These are phyloP conservation scores for Phylloscopus trochiloides DNA, from an alignment of 2,113 vertebrate genomes.

Conservation along the genomic window DNA sequence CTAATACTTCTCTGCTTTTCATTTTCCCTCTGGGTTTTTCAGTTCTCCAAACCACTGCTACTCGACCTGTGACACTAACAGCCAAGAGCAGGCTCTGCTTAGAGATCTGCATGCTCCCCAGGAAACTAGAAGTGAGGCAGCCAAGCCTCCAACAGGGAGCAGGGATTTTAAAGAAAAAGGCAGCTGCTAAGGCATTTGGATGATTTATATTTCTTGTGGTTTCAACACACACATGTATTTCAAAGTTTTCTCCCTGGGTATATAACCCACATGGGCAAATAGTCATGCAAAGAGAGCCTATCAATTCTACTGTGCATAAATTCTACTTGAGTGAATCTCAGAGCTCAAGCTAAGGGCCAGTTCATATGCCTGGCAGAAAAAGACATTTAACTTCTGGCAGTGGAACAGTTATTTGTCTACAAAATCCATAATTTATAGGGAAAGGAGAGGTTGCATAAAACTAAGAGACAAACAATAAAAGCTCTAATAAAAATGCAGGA, in stretches of 20 bases:
- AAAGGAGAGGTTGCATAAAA: background rate
- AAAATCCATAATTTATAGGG: slow-evolving; percentile 48
- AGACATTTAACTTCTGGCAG: slow-evolving; percentile 37
- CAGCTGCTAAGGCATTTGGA: background rate
- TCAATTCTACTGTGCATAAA: slow-evolving; percentile 10
- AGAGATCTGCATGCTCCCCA: fast-evolving
- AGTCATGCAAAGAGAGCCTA: background rate
- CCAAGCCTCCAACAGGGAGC: background rate
- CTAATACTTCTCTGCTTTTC: background rate
- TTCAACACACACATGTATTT: background rate
- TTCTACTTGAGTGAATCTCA: slow-evolving; percentile 14
- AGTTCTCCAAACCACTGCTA: background rate
- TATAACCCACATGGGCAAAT: background rate
- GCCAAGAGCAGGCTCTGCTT: background rate
- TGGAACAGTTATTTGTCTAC: slow-evolving; percentile 3
- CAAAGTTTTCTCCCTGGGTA: background rate
- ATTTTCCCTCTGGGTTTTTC: slow-evolving; percentile 3
- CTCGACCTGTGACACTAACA: fast-evolving
- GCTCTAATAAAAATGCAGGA: background rate
- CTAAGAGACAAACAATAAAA: background rate
- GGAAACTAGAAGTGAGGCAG: background rate
- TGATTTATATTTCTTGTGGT: background rate
- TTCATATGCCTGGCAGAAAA: background rate
- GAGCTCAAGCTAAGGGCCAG: slow-evolving; percentile 11
- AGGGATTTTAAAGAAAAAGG: background rate